These are phyloP conservation scores for Scleropages formosus DNA, from an alignment of 2,797 vertebrate genomes.

Conservation along the genomic window DNA sequence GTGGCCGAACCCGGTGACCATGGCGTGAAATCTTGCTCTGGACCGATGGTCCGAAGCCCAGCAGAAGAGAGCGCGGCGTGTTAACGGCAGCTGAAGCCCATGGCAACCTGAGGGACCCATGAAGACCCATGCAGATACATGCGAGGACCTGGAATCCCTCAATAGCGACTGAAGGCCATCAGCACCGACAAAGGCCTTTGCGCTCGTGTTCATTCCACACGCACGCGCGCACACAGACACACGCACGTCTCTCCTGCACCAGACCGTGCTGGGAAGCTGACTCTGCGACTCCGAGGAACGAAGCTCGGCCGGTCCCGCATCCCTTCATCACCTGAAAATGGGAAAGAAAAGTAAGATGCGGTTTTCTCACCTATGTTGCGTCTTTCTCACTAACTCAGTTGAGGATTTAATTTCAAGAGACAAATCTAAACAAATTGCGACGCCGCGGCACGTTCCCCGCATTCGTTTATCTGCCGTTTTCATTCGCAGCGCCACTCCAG, in stretches of 20 bases:
- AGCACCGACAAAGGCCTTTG: conserved; percentile 45
- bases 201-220: too few relatives aligned
- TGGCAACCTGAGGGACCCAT: too few relatives aligned
- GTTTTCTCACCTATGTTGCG: conserved; percentile 63
- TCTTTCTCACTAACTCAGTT: conserved; percentile 62
- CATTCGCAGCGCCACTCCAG: conserved; percentile 53
- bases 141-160: not conserved
- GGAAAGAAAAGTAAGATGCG: conserved; percentile 36
- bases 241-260: too few relatives aligned
- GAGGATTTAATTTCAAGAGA: conserved; percentile 66
- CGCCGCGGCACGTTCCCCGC: conserved; percentile 48
- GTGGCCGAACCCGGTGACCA: too few relatives aligned
- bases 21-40: too few relatives aligned
- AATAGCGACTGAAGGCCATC: conserved; percentile 21
- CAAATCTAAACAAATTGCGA: conserved; percentile 58
- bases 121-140: not conserved
- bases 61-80: too few relatives aligned
- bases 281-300: conserved; percentile 51
- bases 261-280: conserved; percentile 34
- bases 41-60: too few relatives aligned
- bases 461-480: conserved; percentile 53
- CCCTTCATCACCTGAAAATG: not conserved
- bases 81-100: too few relatives aligned
- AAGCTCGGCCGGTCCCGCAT: not conserved
- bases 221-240: too few relatives aligned